These are phyloP conservation scores for Chrysotoxum bicinctum DNA, from an alignment of 2,888 invertebrate species.

Conservation along the genomic window DNA sequence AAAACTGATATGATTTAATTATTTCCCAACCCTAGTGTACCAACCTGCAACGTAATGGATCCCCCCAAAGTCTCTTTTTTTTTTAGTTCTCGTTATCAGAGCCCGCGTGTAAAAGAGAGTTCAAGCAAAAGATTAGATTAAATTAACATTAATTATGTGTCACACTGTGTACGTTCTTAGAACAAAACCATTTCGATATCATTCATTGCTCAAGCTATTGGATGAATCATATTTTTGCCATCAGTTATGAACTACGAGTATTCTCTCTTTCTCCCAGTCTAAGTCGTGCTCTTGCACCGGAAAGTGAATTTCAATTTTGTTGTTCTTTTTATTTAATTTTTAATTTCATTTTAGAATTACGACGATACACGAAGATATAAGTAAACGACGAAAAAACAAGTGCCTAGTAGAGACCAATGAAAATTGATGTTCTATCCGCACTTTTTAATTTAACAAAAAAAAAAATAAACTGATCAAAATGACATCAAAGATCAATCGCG, in stretches of 20 bases:
- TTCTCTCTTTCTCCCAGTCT: conserved; percentile 46
- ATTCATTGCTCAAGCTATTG: conserved; percentile 1
- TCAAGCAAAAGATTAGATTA: conserved; percentile 68
- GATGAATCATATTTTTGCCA: conserved; percentile 49
- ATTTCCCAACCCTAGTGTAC: conserved; percentile 26
- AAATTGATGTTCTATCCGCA: background rate
- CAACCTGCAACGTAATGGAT: conserved; percentile 34
- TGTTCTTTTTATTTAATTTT: conserved; percentile 37
- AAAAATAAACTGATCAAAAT: background rate
- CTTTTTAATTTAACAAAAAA: background rate
- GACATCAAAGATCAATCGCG: conserved; percentile 76
- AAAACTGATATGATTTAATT: conserved; percentile 28
- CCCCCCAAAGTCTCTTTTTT: conserved; percentile 28
- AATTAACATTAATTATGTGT: conserved; percentile 71
- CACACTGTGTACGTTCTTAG: conserved; percentile 36
- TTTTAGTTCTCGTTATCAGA: conserved; percentile 53
- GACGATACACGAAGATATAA: conserved; percentile 24
- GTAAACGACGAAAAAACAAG: conserved; percentile 22
- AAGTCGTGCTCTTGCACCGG: conserved; percentile 53
- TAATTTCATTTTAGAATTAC: conserved; percentile 54
- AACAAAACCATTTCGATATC: conserved; percentile 17
- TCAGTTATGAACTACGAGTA: background rate
- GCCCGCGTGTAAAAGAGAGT: conserved; percentile 34
- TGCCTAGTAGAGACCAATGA: background rate
- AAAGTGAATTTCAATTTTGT: conserved; percentile 49